Evolutionary conservation across 2,113 vertebrate species (phyloP).

Genomic region (Nycticebus coucang): DNA sequence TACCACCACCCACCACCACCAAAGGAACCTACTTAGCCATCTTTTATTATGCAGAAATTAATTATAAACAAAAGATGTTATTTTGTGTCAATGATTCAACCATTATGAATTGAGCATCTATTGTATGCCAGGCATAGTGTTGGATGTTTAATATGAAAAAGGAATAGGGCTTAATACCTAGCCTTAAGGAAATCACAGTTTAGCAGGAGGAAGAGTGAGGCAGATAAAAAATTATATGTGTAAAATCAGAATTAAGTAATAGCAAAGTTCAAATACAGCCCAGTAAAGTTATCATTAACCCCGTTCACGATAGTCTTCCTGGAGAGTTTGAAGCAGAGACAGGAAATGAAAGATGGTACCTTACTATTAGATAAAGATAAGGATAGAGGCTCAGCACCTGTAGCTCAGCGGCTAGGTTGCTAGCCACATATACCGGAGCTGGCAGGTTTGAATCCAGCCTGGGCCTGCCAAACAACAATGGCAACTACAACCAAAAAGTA

Average conservation of each 20-base stretch:
- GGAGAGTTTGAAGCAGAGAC: background rate
- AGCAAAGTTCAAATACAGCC: background rate
- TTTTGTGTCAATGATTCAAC: background rate
- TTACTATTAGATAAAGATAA: background rate
- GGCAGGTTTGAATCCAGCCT: no score
- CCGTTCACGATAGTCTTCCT: background rate
- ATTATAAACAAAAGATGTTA: background rate
- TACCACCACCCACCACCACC: background rate
- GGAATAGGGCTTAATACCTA: background rate
- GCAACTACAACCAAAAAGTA: no score
- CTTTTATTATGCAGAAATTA: slow-evolving; percentile 10
- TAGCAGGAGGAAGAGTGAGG: background rate
- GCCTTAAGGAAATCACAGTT: background rate
- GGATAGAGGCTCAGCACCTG: no score
- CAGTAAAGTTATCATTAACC: background rate
- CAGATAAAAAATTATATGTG: background rate
- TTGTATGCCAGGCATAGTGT: background rate
- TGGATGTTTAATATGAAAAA: background rate
- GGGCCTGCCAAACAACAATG: no score
- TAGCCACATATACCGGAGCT: no score
- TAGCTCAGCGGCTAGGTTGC: no score
- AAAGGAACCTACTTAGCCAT: background rate
- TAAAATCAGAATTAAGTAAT: background rate
- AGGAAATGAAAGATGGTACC: background rate
- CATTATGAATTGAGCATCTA: background rate